These are phyloP conservation scores for Pachymerium ferrugineum DNA, from an alignment of 2,888 invertebrate genomes.

Conservation along the genomic window DNA sequence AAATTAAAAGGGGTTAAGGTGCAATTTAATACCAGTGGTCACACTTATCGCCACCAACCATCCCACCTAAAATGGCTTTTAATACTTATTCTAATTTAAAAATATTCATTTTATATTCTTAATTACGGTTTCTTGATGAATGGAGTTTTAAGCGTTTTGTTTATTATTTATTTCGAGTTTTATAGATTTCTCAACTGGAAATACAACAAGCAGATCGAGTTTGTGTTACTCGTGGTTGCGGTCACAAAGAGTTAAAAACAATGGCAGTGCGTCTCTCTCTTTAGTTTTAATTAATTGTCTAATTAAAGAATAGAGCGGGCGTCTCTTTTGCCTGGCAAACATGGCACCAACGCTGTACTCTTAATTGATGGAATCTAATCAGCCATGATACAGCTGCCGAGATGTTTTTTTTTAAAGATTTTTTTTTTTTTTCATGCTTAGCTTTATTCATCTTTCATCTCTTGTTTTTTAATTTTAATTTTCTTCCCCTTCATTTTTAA, in stretches of 20 bases:
- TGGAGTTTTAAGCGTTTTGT: too few relatives aligned
- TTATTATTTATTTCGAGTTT: too few relatives aligned
- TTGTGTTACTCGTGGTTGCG: slow-evolving; percentile 8
- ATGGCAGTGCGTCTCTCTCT: slow-evolving; percentile 8
- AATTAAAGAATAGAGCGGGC: slow-evolving; percentile 13
- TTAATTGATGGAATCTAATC: slow-evolving; percentile 13
- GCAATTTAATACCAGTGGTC: not conserved
- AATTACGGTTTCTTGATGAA: too few relatives aligned
- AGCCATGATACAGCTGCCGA: slow-evolving; percentile 9
- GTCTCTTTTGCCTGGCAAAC: slow-evolving; percentile 13
- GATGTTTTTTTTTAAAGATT: not conserved
- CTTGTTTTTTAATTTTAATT: not conserved
- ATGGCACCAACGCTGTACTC: slow-evolving; percentile 13
- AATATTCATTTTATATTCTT: too few relatives aligned
- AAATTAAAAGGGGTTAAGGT: not conserved
- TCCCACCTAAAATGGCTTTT: not conserved
- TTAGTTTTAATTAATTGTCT: slow-evolving; percentile 13
- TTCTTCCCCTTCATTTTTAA: too few relatives aligned
- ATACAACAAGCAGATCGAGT: not conserved
- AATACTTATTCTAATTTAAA: too few relatives aligned
- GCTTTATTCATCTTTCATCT: not conserved
- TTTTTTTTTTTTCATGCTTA: not conserved
- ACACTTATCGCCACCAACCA: not conserved
- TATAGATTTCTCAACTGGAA: too few relatives aligned
- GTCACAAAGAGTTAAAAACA: slow-evolving; percentile 7